Base-by-base conservation (phyloP, 2,888 invertebrate genomes). In the Tillus elongatus region DNA sequence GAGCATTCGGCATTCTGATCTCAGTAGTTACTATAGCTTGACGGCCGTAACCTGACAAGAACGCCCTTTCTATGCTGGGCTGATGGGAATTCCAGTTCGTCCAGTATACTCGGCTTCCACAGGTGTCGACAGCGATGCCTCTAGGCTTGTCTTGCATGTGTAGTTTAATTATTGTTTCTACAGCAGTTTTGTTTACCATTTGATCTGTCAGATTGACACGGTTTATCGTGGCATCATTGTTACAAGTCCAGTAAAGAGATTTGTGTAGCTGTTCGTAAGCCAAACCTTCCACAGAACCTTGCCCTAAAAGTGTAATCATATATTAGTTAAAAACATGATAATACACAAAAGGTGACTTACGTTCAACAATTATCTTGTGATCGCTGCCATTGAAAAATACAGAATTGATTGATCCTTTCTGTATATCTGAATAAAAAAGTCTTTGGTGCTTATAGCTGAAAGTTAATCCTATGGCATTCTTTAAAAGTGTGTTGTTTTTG, bases 351-450 rank as follows among this genome's bases (percentile, higher is more conserved):
- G 15, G 50, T 45, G 14, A 66, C 75, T 70, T 60, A 78, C 79
- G 75, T 51, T 77, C 75, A 6, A 85, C 73, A 43, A 89, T 68
- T 27, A 80, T 73, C 24, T 68, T 68, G 64, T 87, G 84, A 1
- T 73, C 74, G 15, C 74, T 72, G 32, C 89, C 89, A 67, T 90
- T 82, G 66, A 89, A 90, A 58, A 71, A 72, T 31, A 87, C 89
- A 16, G 77, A 73, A 66, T 84, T 82, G 56, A 92, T 88, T 47
- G 84, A 78, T 38, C 87, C 88, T 55, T 81, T 72, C 60, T 89
- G 87, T 43, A 91, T 88, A 65, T 91, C 91, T 1, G 90, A 90
- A 68, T 87, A 92, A 69, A 86, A 90, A 33, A 90, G 68, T 33
- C 77, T 68, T 48, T 76, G 71, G 16, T 68, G 67, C 40, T 68